Base-by-base conservation (phyloP, 2,888 invertebrate genomes). In the Tipula helvola region DNA sequence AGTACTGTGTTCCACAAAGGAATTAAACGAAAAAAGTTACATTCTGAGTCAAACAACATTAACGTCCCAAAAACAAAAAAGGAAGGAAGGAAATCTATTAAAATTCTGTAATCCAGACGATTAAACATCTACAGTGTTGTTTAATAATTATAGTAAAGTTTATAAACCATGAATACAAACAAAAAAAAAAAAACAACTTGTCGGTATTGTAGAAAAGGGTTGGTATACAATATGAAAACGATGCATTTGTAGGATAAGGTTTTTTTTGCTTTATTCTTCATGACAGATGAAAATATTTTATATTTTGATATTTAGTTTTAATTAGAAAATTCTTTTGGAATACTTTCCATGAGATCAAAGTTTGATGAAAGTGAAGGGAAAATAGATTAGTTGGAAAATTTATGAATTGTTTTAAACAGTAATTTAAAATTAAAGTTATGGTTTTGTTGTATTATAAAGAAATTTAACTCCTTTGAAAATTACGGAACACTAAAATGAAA, bases 11-110 rank as follows among this genome's bases (percentile, higher is more conserved):
- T 7, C 44, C 10, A 52, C n/a, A 52, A 1, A 52, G n/a, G 8
- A 52, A 52, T n/a, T 52, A n/a, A n/a, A 13, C 2, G 3, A 44
- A 10, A 44, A 44, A 44, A 44, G 12, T 44, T 8, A n/a, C n/a
- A 52, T 52, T 52, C n/a, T n/a, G n/a, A 16, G 52, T 16, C 0
- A 52, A 52, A 52, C 52, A 16, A n/a, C 52, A 16, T 52, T 5
- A n/a, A 52, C n/a, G n/a, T 52, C n/a, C 52, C 44, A 10, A 52
- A 39, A 16, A 28, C 28, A 28, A 28, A 84, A 84, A 84, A n/a
- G 41, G 39, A 41, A 84, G 84, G 84, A 84, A 84, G 39, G 84
- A 84, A 84, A 84, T 84, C 84, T 84, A 84, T 84, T 84, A 84
- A 84, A 36, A 84, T 84, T 84, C 84, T 84, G n/a, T 8, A 3